phyloP scores from a whole-genome alignment of 2,797 vertebrate species.

The Erethizon dorsatum region DNA sequence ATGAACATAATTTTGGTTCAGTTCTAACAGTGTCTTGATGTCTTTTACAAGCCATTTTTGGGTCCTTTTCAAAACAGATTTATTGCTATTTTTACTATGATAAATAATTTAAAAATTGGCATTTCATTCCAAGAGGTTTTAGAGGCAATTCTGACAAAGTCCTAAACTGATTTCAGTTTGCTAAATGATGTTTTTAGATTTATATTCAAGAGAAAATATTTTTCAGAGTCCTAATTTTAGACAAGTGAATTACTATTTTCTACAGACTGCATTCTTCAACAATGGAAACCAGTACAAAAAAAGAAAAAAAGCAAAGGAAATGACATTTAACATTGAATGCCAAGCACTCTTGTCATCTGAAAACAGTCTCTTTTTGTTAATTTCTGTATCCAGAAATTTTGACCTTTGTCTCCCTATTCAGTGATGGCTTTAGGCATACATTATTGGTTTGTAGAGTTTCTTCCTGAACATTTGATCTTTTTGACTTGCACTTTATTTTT shows the following conservation, averaged over 20 bases:
- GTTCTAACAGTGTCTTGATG: not conserved
- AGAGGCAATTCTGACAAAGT: conserved; percentile 12
- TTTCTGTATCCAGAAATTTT: conserved; percentile 60
- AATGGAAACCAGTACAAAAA: conserved; percentile 63
- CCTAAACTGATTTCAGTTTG: conserved; percentile 32
- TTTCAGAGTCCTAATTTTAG: conserved; percentile 65
- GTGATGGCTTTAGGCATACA: not conserved
- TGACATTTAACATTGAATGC: conserved; percentile 78
- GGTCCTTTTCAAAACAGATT: not conserved
- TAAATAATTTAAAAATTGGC: conserved; percentile 18
- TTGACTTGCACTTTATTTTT: conserved; percentile 56
- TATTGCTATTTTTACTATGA: not conserved
- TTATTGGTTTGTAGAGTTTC: conserved; percentile 51
- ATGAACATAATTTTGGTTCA: conserved; percentile 6
- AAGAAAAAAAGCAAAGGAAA: conserved; percentile 66
- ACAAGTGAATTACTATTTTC: conserved; percentile 50
- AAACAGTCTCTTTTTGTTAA: conserved; percentile 79
- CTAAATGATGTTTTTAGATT: conserved; percentile 49
- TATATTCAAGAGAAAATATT: conserved; percentile 71
- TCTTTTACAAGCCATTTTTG: not conserved
- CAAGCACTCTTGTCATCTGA: conserved; percentile 49
- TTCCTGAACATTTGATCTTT: conserved; percentile 60
- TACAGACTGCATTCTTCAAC: conserved; percentile 67
- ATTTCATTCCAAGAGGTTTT: not conserved
- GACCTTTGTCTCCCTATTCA: conserved; percentile 70